phyloP scores from a whole-genome alignment of 1,140 invertebrate species.

The Vollenhovia emeryi region DNA sequence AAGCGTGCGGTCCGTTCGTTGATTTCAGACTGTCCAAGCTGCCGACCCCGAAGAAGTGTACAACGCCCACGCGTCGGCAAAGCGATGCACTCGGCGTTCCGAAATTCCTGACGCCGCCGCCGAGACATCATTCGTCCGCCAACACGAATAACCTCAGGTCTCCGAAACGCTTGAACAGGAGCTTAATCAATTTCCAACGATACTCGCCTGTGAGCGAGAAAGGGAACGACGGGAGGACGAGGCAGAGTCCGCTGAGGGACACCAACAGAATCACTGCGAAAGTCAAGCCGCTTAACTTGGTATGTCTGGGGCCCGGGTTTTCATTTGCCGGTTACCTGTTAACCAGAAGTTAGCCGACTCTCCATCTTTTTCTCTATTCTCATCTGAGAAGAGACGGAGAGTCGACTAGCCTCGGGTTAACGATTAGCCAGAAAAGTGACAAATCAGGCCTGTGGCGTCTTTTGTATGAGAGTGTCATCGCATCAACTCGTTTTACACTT shows the following conservation, averaged over 20 bases:
- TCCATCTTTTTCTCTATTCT: too few relatives aligned
- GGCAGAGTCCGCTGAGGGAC: constrained; percentile 71
- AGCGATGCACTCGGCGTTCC: constrained; percentile 55
- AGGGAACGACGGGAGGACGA: constrained; percentile 5
- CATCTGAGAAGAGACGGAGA: too few relatives aligned
- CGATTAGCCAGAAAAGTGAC: too few relatives aligned
- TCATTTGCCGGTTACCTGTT: too few relatives aligned
- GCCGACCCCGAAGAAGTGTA: constrained; percentile 57
- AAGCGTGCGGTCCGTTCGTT: too few relatives aligned
- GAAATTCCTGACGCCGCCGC: constrained; percentile 47
- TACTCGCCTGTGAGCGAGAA: constrained; percentile 42
- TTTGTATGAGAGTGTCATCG: neutral
- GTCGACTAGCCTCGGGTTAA: too few relatives aligned
- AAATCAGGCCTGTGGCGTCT: neutral
- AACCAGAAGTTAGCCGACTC: too few relatives aligned
- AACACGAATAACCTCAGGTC: constrained; percentile 45
- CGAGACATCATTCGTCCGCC: constrained; percentile 56
- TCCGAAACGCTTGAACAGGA: constrained; percentile 40
- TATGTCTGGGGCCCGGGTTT: too few relatives aligned
- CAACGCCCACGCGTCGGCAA: constrained; percentile 53
- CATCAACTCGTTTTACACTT: constrained; percentile 32
- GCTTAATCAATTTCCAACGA: constrained; percentile 34
- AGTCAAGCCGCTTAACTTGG: constrained; percentile 74
- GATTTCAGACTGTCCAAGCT: constrained; percentile 50
- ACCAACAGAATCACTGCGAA: constrained; percentile 67